Evolutionary conservation across 2,888 invertebrate species (phyloP).

Genomic region (Eremobia ochroleuca): DNA sequence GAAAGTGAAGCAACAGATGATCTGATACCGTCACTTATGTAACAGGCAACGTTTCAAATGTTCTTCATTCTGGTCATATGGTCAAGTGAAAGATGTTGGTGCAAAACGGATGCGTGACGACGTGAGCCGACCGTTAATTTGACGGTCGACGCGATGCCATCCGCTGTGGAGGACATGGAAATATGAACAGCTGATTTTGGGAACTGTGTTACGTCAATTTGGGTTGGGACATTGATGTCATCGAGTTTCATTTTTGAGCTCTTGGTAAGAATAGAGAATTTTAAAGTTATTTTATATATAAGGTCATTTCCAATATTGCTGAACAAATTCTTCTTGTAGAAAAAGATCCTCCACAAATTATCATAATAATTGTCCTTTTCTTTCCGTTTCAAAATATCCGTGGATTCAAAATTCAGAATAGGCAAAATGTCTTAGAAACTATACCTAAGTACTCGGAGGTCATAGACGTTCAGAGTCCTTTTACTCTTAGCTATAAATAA

Average conservation of each 20-base stretch:
- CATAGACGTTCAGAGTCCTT: slow-evolving; percentile 53
- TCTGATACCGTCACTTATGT: slow-evolving; percentile 82
- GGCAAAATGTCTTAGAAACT: slow-evolving; percentile 5
- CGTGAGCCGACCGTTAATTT: slow-evolving; percentile 73
- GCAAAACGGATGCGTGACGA: slow-evolving; percentile 84
- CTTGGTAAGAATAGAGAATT: neutral
- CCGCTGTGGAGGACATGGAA: slow-evolving; percentile 47
- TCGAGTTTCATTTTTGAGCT: slow-evolving; percentile 23
- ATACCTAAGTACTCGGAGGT: slow-evolving; percentile 31
- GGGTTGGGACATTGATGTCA: slow-evolving; percentile 21
- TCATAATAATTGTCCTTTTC: neutral
- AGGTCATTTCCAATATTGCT: neutral
- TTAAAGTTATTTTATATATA: neutral
- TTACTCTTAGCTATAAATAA: slow-evolving; percentile 54
- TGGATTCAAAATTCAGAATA: neutral
- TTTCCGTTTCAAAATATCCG: neutral
- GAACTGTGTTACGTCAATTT: slow-evolving; percentile 59
- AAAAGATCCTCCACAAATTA: too few relatives aligned
- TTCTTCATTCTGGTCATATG: slow-evolving; percentile 82
- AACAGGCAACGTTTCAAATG: slow-evolving; percentile 84
- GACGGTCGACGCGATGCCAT: slow-evolving; percentile 49
- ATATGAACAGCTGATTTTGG: slow-evolving; percentile 60
- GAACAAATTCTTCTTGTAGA: neutral
- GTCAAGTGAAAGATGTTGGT: slow-evolving; percentile 87
- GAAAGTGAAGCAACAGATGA: slow-evolving; percentile 83